A percentile compares a stretch with the other conserved stretches of the same genome.
Conservation (phyloP, 2,797 vertebrate genomes). For the Helarctos malayanus region DNA sequence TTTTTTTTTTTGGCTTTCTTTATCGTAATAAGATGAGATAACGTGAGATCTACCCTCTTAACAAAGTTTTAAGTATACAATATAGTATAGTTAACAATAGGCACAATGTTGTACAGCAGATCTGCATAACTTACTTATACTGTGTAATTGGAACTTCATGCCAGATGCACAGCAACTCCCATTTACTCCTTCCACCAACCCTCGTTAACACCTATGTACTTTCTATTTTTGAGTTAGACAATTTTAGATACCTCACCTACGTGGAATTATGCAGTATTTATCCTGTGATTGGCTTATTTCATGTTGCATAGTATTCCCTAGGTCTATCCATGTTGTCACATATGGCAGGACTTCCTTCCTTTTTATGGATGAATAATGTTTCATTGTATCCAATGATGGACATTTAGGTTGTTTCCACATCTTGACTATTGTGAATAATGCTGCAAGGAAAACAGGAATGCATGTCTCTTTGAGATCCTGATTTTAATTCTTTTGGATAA, state of each 20-base stretch:
- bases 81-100: background rate
- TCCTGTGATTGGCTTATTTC: background rate
- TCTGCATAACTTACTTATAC: background rate
- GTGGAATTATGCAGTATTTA: background rate
- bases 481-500: background rate
- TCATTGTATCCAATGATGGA: background rate
- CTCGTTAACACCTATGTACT: background rate
- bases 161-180: background rate
- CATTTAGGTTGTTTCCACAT: background rate
- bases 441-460: background rate
- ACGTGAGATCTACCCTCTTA: background rate
- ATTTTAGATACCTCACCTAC: background rate
- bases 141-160: background rate
- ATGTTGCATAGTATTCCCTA: background rate
- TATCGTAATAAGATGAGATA: background rate
- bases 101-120: background rate
- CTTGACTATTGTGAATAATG: background rate
- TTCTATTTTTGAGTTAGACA: background rate
- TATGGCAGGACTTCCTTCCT: background rate
- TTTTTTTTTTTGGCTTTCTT: background rate
- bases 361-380: background rate
- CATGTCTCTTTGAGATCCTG: background rate
- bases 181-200: background rate
- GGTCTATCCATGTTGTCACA: background rate
- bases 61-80: background rate